A percentile compares a stretch with the other conserved stretches of the same genome.
phyloP scores from a whole-genome alignment of 2,888 invertebrate genomes.

The Hemaris fuciformis region DNA sequence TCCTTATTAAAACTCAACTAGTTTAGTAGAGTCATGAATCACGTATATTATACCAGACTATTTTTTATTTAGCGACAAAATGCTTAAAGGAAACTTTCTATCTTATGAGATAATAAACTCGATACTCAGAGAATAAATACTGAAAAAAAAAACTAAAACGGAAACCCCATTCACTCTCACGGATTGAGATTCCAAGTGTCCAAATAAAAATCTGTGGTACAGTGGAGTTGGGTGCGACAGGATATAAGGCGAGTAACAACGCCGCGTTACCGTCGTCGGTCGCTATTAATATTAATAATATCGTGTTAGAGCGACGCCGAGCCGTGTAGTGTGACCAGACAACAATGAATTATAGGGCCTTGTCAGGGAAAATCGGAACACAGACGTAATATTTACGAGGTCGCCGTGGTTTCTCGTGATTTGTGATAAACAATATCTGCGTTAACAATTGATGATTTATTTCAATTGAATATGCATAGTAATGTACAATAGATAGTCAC shows the following conservation, averaged over 20 bases:
- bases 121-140: not conserved
- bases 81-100: not conserved
- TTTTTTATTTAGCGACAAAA: too few species aligned
- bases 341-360: slow-evolving; percentile 22
- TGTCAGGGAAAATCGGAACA: slow-evolving; percentile 21
- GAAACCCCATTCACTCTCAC: slow-evolving; percentile 1
- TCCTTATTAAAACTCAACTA: too few species aligned
- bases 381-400: slow-evolving; percentile 18
- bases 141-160: not conserved
- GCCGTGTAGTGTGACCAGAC: slow-evolving; percentile 29
- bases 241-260: slow-evolving; percentile 37
- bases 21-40: too few species aligned
- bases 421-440: slow-evolving; percentile 12
- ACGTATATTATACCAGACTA: too few species aligned
- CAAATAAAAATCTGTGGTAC: not conserved
- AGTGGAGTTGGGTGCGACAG: slow-evolving; percentile 26
- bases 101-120: not conserved
- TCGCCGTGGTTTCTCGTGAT: slow-evolving; percentile 15
- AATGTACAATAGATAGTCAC: too few species aligned
- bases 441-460: slow-evolving; percentile 13
- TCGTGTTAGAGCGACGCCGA: slow-evolving; percentile 22
- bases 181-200: slow-evolving; percentile 7
- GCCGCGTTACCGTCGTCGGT: slow-evolving; percentile 24
- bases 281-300: slow-evolving; percentile 43
- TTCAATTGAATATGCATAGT: too few species aligned